phyloP scores from a whole-genome alignment of 2,113 vertebrate species.

The Vulpes ferrilata region DNA sequence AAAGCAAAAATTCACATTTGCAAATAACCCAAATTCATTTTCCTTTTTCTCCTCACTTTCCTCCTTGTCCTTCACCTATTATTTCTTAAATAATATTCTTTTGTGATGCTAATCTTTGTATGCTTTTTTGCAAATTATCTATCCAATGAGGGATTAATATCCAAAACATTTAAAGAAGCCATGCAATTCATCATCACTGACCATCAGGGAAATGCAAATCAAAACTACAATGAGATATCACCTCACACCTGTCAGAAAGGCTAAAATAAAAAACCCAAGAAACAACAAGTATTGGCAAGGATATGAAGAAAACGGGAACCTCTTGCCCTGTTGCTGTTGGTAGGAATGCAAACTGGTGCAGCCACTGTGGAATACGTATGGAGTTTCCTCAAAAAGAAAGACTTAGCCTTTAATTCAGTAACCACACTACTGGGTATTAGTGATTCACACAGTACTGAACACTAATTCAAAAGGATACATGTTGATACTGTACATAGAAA shows the following conservation, averaged over 20 bases:
- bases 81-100: constrained; percentile 23
- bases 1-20: neutral
- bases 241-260: neutral
- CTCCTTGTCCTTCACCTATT: neutral
- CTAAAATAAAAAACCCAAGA: neutral
- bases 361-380: neutral
- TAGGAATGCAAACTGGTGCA: neutral
- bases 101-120: neutral
- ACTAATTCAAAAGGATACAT: neutral
- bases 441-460: no score
- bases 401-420: neutral
- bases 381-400: neutral
- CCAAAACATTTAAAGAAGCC: neutral
- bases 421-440: neutral
- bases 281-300: neutral
- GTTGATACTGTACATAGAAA: no score
- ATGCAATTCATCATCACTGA: neutral
- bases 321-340: neutral
- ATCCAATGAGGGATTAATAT: neutral
- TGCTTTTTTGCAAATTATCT: neutral
- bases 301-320: neutral
- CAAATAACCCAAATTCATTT: neutral
- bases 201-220: neutral
- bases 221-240: neutral
- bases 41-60: neutral